Base-by-base conservation (phyloP, 1,140 invertebrate species). In the Drosophila simulans region DNA sequence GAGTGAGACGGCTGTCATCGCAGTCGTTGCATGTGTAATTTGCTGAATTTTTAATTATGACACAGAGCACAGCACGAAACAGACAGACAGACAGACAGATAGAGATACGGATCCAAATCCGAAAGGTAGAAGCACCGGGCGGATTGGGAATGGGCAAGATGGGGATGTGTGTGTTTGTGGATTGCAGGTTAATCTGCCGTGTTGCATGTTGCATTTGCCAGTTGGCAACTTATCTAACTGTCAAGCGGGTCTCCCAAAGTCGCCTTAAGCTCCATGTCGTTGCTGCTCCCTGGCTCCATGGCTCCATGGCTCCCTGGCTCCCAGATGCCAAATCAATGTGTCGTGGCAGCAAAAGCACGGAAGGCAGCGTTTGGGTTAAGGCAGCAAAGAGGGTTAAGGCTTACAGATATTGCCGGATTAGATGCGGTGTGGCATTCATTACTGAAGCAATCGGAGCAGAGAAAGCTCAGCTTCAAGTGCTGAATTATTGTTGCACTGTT, bases 31-130 rank as follows among this genome's bases (percentile, higher is more conserved):
- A 82, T 82, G 58, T 82, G 75, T 82, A 82, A 82, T 83, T 83
- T 83, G 74, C 63, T 83, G 80, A 82, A 82, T 82, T 82, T 82
- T 82, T 82, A 83, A 82, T 82, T 82, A 78, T 82, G 80, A 74
- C 80, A 81, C 77, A 80, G 69, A 78, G 76, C 73, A 43, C 63
- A 59, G 55, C 54, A 48, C 52, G 51, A 42, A 43, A 27, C 40
- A 54, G 62, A 40, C 40, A 53, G 35, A 37, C 10, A 35, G 27
- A 12, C 43, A 12, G 43, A 31, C 25, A 35, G 12, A 13, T 35
- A 13, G 58, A 68, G 64, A 68, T 68, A 65, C 64, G 46, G 31
- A 68, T 68, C 46, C 59, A 34, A 65, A 45, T 59, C 59, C 54
- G 37, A 59, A 51, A 34, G 63, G 51, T 39, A 35, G 35, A 45